Conservation (phyloP, 1,140 invertebrate genomes). For the Drosophila lini region DNA sequence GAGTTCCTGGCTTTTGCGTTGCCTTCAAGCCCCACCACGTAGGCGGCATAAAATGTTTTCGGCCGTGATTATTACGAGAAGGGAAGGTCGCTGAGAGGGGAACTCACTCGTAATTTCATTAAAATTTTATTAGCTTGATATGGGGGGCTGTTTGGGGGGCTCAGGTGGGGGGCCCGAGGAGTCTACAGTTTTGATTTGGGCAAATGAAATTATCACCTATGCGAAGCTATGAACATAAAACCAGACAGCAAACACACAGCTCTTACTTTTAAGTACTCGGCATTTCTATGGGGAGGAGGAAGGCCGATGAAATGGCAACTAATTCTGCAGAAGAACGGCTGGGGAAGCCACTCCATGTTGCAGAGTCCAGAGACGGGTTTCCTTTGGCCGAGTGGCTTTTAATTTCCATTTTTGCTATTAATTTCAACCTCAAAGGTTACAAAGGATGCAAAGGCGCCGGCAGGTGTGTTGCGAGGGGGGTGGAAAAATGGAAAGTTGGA, state of each 20-base stretch:
- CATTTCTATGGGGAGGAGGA: not conserved
- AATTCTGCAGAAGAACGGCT: not conserved
- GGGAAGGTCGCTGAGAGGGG: constrained; percentile 38
- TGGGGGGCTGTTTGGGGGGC: constrained; percentile 13
- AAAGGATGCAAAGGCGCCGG: constrained; percentile 41
- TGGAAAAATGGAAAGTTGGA: not conserved
- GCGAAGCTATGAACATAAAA: constrained; percentile 61
- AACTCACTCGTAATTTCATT: constrained; percentile 74
- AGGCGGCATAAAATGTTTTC: constrained; percentile 69
- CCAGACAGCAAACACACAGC: constrained; percentile 11
- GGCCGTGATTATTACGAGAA: constrained; percentile 72
- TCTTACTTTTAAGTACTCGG: constrained; percentile 28
- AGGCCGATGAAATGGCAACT: not conserved
- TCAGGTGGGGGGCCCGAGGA: constrained; percentile 21
- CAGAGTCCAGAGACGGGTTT: constrained; percentile 21
- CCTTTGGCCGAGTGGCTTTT: constrained; percentile 53
- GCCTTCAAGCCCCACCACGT: constrained; percentile 48
- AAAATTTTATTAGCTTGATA: constrained; percentile 80
- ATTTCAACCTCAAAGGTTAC: constrained; percentile 72
- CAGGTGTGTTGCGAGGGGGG: not conserved
- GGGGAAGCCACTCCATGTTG: not conserved
- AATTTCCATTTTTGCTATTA: constrained; percentile 80
- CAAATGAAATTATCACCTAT: constrained; percentile 82
- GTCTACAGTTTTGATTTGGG: constrained; percentile 55
- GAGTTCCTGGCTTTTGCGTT: constrained; percentile 41